Base-by-base conservation (phyloP, 2,888 invertebrate species). In the Plagodis pulveraria region DNA sequence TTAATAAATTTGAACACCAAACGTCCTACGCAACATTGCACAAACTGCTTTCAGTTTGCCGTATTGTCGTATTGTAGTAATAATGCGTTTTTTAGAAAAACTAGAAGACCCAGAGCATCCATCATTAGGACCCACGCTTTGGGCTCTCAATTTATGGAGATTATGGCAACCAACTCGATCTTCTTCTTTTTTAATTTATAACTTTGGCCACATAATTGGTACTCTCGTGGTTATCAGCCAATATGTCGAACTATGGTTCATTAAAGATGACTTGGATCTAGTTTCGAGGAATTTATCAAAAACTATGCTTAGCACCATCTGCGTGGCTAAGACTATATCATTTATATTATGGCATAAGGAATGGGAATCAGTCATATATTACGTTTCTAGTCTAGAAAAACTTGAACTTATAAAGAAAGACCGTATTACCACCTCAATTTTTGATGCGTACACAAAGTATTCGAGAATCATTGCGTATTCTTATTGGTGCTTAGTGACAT, bases 211-310 rank as follows among this genome's bases (percentile, higher is more conserved):
- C 62, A 43, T 81, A 0, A 33, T 70, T 9, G 83, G 80, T 0
- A 71, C 77, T 0, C 22, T 86, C 0, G 87, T 87, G 52, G 83
- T 89, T 1, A 2, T 88, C 4, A 81, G 79, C n/a, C 86, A 89
- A 65, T 89, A 85, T 50, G 48, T 87, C 1, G 89, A 90, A 59
- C 79, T 91, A 1, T 89, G 84, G 84, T 50, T 77, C 0, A 81
- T 88, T 11, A 78, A 81, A 59, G 69, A 73, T 0, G 71, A 89
- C 35, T 50, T 86, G 2, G 80, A 85, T 46, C 46, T 78, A 63
- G 89, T 89, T 5, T 55, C 89, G 41, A 71, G 83, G 22, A 91
- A 91, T 56, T 69, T 91, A 0, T 89, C 91, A 0, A 72, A 84
- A 0, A 81, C 86, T 0, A 87, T 90, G 86, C 71, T 89, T 0